Percentiles rank a stretch among this genome's conserved stretches.
Conservation (phyloP, 2,888 invertebrate genomes). For the Clostera curtula region DNA sequence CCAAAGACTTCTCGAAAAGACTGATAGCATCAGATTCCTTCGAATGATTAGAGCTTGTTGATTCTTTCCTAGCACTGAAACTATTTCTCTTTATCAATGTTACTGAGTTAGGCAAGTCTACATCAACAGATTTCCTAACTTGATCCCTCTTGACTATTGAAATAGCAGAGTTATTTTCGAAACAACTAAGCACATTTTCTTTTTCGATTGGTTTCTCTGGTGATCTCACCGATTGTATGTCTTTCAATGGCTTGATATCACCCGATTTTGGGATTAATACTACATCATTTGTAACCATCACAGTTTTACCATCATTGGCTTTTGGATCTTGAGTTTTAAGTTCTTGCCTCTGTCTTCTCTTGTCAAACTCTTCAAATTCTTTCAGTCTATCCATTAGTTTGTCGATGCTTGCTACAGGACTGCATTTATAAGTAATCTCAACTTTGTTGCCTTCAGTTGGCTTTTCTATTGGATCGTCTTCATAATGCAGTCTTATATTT, state of each 20-base stretch:
- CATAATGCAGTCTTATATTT: slow-evolving; percentile 62
- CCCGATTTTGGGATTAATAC: slow-evolving; percentile 66
- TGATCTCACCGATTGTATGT: slow-evolving; percentile 58
- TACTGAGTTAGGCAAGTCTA: slow-evolving; percentile 65
- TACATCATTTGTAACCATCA: slow-evolving; percentile 68
- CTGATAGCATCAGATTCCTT: slow-evolving; percentile 65
- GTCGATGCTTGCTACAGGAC: slow-evolving; percentile 61
- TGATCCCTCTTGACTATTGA: slow-evolving; percentile 69
- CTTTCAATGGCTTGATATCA: slow-evolving; percentile 62
- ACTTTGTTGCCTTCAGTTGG: slow-evolving; percentile 42
- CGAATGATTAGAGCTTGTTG: slow-evolving; percentile 65
- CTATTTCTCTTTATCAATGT: slow-evolving; percentile 68
- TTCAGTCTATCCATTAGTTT: slow-evolving; percentile 68
- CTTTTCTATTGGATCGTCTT: slow-evolving; percentile 58
- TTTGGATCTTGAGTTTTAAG: slow-evolving; percentile 58
- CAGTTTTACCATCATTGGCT: slow-evolving; percentile 46
- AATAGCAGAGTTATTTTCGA: slow-evolving; percentile 70
- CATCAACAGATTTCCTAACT: slow-evolving; percentile 59
- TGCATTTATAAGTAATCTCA: slow-evolving; percentile 54
- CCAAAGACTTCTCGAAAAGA: slow-evolving; percentile 66
- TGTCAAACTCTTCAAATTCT: slow-evolving; percentile 68
- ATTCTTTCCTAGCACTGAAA: slow-evolving; percentile 61
- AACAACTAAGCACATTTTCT: slow-evolving; percentile 66
- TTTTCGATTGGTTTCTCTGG: slow-evolving; percentile 63
- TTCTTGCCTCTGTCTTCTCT: slow-evolving; percentile 60